phyloP scores from a whole-genome alignment of 1,140 invertebrate genomes.

The Conus betulinus region DNA sequence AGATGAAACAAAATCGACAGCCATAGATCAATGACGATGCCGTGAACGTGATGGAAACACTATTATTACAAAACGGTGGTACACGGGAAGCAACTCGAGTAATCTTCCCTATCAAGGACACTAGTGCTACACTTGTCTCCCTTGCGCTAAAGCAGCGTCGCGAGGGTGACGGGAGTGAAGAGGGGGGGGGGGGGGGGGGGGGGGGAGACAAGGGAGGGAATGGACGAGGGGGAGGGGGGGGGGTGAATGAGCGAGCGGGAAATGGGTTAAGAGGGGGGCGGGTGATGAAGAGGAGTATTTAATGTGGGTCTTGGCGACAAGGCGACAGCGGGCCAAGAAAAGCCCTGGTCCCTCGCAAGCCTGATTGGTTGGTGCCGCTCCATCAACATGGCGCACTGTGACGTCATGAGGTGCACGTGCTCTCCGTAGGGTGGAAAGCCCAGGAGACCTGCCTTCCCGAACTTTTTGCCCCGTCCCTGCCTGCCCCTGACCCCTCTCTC shows the following conservation, averaged over 20 bases:
- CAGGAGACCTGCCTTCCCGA: too few relatives aligned
- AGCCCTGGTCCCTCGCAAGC: background rate
- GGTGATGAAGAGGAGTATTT: background rate
- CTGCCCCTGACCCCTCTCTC: background rate
- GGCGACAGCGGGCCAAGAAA: background rate
- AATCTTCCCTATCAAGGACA: too few relatives aligned
- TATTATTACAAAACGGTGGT: too few relatives aligned
- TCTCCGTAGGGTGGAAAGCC: background rate
- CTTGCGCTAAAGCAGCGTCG: too few relatives aligned
- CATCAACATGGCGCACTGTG: background rate
- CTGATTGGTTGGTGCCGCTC: background rate
- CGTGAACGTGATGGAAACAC: too few relatives aligned
- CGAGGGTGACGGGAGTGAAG: background rate
- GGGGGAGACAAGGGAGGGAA: too few relatives aligned
- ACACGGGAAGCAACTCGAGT: too few relatives aligned
- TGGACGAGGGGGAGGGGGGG: background rate
- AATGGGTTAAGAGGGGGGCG: background rate
- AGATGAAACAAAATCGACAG: too few relatives aligned
- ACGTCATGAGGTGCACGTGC: background rate
- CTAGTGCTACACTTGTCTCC: too few relatives aligned
- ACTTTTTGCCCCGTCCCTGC: background rate
- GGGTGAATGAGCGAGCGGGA: too few relatives aligned
- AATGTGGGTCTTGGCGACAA: slow-evolving; percentile 1
- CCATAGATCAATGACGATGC: too few relatives aligned
- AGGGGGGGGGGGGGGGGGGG: background rate